Evolutionary conservation across 2,888 invertebrate species (phyloP).

Genomic region (Cosmia pyralina): DNA sequence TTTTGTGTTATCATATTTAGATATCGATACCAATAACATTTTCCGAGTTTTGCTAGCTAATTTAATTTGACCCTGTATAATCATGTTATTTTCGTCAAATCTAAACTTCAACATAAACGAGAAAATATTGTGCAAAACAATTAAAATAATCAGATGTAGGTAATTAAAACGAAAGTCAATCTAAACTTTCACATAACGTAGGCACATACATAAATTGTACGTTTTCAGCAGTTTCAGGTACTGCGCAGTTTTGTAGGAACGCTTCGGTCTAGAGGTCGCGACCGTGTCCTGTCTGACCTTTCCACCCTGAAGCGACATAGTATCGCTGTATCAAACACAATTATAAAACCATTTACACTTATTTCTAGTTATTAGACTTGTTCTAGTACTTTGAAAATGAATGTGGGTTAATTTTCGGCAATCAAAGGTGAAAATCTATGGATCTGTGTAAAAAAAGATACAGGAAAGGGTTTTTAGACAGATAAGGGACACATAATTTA

Average conservation of each 20-base stretch:
- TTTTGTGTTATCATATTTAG: too few species aligned
- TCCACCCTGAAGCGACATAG: constrained; percentile 43
- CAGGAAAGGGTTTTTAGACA: background rate
- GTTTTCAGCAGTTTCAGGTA: constrained; percentile 47
- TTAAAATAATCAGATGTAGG: background rate
- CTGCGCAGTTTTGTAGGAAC: constrained; percentile 59
- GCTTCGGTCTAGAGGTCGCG: constrained; percentile 62
- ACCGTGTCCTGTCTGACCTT: constrained; percentile 62
- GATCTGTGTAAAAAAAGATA: background rate
- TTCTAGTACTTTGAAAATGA: background rate
- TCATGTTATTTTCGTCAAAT: background rate
- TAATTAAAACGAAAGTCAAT: constrained; percentile 3
- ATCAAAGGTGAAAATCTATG: background rate
- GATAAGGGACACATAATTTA: background rate
- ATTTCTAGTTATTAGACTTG: background rate
- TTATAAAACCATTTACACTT: constrained; percentile 38
- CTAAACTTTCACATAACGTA: constrained; percentile 11
- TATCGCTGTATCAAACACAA: constrained; percentile 45
- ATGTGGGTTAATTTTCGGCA: background rate
- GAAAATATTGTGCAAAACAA: background rate
- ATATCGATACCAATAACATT: too few species aligned
- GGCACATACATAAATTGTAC: constrained; percentile 3
- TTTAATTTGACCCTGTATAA: too few species aligned
- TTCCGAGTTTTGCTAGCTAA: too few species aligned
- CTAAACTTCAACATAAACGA: background rate